Percentiles rank a stretch among this genome's conserved stretches.
Conservation (phyloP, 2,888 invertebrate species). For the Imbricaverruca yamaguchii region DNA sequence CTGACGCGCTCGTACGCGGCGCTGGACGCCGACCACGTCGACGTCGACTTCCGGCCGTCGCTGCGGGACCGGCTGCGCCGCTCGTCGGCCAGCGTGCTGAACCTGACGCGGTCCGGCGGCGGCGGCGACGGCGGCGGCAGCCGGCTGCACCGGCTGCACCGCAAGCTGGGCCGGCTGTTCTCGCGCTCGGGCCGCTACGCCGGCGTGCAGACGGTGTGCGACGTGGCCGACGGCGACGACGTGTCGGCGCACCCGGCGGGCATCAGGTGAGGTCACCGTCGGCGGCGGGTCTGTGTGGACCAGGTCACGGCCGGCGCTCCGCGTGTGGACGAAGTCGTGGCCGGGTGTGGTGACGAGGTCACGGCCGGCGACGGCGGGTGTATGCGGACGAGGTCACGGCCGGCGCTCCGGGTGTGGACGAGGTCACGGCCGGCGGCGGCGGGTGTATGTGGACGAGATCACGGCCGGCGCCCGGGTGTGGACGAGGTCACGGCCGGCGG, state of each 20-base stretch:
- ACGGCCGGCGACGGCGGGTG: too few relatives aligned
- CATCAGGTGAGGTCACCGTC: not conserved
- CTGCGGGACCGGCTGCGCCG: constrained; percentile 8
- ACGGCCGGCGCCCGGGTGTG: too few relatives aligned
- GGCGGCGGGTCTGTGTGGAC: too few relatives aligned
- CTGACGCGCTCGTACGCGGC: constrained; percentile 17
- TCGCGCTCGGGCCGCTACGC: not conserved
- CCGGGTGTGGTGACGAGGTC: too few relatives aligned
- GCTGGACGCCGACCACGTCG: constrained; percentile 9
- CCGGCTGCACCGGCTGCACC: not conserved
- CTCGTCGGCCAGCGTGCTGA: constrained; percentile 5
- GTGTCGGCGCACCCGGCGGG: not conserved
- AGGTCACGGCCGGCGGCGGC: too few relatives aligned
- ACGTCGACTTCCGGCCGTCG: not conserved
- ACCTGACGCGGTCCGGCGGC: not conserved
- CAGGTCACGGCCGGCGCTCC: too few relatives aligned
- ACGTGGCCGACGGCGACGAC: not conserved
- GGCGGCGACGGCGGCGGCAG: not conserved
- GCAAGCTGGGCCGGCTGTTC: constrained; percentile 8
- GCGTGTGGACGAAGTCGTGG: too few relatives aligned
- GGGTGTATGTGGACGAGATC: too few relatives aligned
- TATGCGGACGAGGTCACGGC: too few relatives aligned
- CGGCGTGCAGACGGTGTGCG: constrained; percentile 4
- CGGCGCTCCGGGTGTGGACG: too few relatives aligned
- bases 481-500: not conserved